Evolutionary conservation across 2,797 vertebrate genomes (phyloP), one percentile per base, ranked within the genome.

Genomic region (Selene dorsalis): DNA sequence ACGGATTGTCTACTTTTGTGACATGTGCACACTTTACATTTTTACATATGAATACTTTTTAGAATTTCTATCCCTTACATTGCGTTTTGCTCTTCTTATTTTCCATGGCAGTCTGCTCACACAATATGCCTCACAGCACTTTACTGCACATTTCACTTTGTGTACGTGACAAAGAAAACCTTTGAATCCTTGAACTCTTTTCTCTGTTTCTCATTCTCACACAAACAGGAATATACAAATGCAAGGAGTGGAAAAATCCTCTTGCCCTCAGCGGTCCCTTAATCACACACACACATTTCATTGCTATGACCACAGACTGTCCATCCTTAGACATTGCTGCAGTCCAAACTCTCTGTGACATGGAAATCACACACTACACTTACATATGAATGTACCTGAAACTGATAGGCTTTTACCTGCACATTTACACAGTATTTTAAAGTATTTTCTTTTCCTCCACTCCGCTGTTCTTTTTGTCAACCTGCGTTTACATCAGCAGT

Each of bases 391-490:
- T 53, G 2, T 67, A n/a, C 79, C 4, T 18, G 4, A 60, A 24
- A 69, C 5, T 69, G 59, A 75, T 52, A 48, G 3, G 6, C 30
- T 28, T 73, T 38, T 17, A 17, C 0, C 3, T 17, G 2, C 9
- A 26, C 8, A 47, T 60, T 62, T 38, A 22, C 1, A 1, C 17
- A 41, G 24, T 52, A 28, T 52, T 45, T 41, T 56, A 20, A 43
- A 5, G 0, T 17, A 11, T 24, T 66, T 60, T n/a, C 24, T 62
- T 39, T 65, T 41, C 17, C 56, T 63, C 11, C 17, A 72, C 17
- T 18, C 59, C 63, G 2, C 52, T 76, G 55, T 67, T 67, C 45
- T 18, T 48, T 75, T 72, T 65, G n/a, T 69, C 62, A 77, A 41
- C 26, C 11, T 55, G 22, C 52, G 30, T 63, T 58, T 32, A 58